A percentile compares a stretch with the other conserved stretches of the same genome.
These are phyloP conservation scores for Rhinella marina DNA, from an alignment of 2,797 vertebrate genomes.

Conservation along the genomic window DNA sequence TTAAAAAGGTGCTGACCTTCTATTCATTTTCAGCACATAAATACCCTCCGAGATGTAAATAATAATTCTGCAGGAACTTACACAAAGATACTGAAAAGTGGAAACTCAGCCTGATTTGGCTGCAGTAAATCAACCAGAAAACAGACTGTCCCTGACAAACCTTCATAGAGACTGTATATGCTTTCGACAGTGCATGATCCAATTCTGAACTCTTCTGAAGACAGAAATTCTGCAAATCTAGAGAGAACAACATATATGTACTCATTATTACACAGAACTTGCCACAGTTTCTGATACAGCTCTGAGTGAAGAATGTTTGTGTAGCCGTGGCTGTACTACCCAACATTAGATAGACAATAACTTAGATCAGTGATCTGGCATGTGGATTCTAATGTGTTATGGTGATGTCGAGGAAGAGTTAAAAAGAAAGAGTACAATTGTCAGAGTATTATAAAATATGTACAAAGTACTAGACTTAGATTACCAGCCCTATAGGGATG, in stretches of 20 bases:
- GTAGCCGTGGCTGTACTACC: neutral
- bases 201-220: conserved; percentile 87
- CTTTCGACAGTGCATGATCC: conserved; percentile 81
- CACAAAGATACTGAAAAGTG: conserved; percentile 88
- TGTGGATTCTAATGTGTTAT: no score
- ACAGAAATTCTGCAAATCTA: conserved; percentile 91
- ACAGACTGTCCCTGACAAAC: conserved; percentile 86
- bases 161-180: conserved; percentile 87
- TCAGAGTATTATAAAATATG: no score
- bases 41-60: neutral
- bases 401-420: no score
- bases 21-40: neutral
- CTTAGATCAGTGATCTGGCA: neutral
- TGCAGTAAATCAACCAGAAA: conserved; percentile 90
- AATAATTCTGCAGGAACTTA: conserved; percentile 68
- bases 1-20: neutral
- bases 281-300: neutral
- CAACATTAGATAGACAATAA: neutral
- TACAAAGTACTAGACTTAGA: no score
- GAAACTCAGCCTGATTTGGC: conserved; percentile 86
- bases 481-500: no score
- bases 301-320: neutral
- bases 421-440: no score
- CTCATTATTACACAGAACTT: neutral
- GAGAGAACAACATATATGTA: conserved; percentile 58